Conservation (phyloP, 1,140 invertebrate genomes). For the Drosophila parvula region DNA sequence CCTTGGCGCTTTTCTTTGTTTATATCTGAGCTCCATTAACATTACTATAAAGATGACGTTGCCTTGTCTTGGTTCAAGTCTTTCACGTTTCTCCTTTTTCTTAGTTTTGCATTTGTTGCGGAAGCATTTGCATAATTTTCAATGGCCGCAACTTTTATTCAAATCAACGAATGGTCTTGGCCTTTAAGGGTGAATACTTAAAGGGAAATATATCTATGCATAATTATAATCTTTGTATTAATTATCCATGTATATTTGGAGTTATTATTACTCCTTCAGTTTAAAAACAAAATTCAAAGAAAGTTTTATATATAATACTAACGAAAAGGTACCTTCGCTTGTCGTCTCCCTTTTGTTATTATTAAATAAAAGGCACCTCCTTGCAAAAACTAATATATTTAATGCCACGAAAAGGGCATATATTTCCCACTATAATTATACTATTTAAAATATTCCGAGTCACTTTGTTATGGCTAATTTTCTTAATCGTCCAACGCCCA, state of each 20-base stretch:
- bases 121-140: slow-evolving; percentile 74
- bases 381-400: no score
- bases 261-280: no score
- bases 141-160: slow-evolving; percentile 66
- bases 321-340: no score
- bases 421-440: neutral
- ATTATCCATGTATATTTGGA: no score
- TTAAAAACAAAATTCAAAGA: no score
- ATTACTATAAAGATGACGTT: slow-evolving; percentile 61
- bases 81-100: slow-evolving; percentile 19
- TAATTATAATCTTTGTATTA: no score
- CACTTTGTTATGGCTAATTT: slow-evolving; percentile 47
- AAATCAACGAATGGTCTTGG: slow-evolving; percentile 18
- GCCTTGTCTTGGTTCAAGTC: slow-evolving; percentile 20
- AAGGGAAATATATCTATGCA: no score
- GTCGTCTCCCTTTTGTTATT: no score
- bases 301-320: no score
- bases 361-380: no score
- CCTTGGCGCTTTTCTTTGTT: slow-evolving; percentile 17
- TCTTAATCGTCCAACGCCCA: slow-evolving; percentile 52
- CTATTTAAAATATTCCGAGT: slow-evolving; percentile 2
- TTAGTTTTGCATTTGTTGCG: slow-evolving; percentile 28
- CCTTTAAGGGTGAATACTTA: no score
- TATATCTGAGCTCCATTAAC: slow-evolving; percentile 57
- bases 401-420: no score